phyloP scores from a whole-genome alignment of 2,113 vertebrate species.

The Marmota flaviventris region DNA sequence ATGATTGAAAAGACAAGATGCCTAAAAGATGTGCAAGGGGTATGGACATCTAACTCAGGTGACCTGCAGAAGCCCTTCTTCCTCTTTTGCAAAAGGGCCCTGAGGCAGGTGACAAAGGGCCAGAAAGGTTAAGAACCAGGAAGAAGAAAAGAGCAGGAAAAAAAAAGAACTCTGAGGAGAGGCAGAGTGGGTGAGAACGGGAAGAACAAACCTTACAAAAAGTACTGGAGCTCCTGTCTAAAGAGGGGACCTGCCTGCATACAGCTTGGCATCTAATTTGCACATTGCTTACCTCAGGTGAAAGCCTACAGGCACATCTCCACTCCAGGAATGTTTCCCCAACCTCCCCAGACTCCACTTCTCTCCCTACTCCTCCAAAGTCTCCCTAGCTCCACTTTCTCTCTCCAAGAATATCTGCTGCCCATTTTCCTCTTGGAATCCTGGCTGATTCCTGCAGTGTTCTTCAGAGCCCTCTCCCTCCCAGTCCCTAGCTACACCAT shows the following conservation, averaged over 20 bases:
- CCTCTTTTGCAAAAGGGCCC: not conserved
- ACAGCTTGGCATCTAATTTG: not conserved
- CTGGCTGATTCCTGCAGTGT: not conserved
- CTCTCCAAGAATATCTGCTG: not conserved
- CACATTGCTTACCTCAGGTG: slow-evolving; percentile 2
- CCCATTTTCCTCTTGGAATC: not conserved
- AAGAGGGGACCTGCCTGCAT: not conserved
- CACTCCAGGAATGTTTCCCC: not conserved
- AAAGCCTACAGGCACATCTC: not conserved
- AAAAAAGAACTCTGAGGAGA: slow-evolving; percentile 6
- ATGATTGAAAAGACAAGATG: slow-evolving; percentile 34
- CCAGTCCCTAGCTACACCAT: not conserved
- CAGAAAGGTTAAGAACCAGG: not conserved
- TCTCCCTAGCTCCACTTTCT: not conserved
- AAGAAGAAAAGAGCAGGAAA: slow-evolving; percentile 23
- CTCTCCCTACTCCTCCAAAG: not conserved
- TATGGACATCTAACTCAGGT: not conserved
- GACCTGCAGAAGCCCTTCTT: not conserved
- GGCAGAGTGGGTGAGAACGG: not conserved
- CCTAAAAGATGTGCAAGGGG: not conserved
- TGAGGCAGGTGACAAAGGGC: not conserved
- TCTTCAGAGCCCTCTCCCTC: not conserved
- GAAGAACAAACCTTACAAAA: slow-evolving; percentile 52
- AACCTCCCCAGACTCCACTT: not conserved
- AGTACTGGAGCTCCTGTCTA: not conserved